Conservation (phyloP, 2,888 invertebrate species). For the Hypomecis punctinalis region DNA sequence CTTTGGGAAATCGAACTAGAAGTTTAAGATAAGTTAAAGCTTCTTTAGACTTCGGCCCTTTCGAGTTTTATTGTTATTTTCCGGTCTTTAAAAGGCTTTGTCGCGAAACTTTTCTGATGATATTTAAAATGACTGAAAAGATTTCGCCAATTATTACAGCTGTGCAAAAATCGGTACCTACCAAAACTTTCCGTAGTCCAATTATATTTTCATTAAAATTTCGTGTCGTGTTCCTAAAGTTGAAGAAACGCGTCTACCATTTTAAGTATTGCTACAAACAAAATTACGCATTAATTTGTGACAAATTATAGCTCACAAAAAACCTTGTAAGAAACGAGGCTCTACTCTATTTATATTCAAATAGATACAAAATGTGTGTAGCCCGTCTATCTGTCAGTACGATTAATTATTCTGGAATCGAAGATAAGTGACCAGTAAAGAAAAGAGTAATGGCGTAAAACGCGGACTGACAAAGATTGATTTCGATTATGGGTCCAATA, state of each 20-base stretch:
- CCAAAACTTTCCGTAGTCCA: no score
- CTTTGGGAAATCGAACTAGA: slow-evolving; percentile 27
- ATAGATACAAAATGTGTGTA: slow-evolving; percentile 31
- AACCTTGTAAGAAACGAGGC: slow-evolving; percentile 2
- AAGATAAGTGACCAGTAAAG: slow-evolving; percentile 47
- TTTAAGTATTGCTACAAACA: neutral
- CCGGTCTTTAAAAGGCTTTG: slow-evolving; percentile 7
- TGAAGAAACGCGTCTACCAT: neutral
- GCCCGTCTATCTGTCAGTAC: slow-evolving; percentile 32
- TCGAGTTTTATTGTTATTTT: slow-evolving; percentile 19
- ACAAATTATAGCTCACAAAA: slow-evolving; percentile 1
- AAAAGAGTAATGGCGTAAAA: slow-evolving; percentile 44
- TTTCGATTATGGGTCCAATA: slow-evolving; percentile 44
- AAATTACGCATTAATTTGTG: slow-evolving; percentile 2
- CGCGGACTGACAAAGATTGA: slow-evolving; percentile 46
- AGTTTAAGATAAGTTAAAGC: slow-evolving; percentile 15
- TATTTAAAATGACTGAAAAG: no score
- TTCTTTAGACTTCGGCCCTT: slow-evolving; percentile 10
- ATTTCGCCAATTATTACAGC: no score
- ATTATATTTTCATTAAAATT: neutral
- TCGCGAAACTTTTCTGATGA: neutral
- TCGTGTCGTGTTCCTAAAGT: slow-evolving; percentile 1
- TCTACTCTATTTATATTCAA: slow-evolving; percentile 8
- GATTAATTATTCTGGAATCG: slow-evolving; percentile 46
- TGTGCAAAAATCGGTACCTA: no score